A percentile compares a stretch with the other conserved stretches of the same genome.
phyloP scores from a whole-genome alignment of 2,797 vertebrate genomes.

The Acanthornis magna region DNA sequence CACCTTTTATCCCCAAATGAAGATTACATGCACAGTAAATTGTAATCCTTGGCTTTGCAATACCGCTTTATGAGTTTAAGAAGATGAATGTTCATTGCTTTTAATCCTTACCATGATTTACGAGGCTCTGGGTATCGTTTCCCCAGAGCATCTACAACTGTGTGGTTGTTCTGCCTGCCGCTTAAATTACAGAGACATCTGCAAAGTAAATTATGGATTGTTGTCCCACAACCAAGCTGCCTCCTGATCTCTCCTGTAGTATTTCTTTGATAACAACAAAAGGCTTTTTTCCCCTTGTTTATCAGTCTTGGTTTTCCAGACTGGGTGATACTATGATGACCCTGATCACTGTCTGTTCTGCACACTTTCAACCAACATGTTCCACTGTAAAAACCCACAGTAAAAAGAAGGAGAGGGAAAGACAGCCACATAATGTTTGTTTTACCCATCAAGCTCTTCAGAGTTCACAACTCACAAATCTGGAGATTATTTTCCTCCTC shows the following conservation, averaged over 20 bases:
- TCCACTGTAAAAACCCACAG: neutral
- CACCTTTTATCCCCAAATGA: slow-evolving; percentile 70
- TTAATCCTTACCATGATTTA: slow-evolving; percentile 87
- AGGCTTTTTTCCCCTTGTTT: neutral
- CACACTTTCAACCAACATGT: neutral
- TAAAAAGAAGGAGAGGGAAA: neutral
- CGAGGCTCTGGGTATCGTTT: slow-evolving; percentile 65
- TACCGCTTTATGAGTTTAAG: slow-evolving; percentile 78
- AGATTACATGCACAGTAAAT: slow-evolving; percentile 70
- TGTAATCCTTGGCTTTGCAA: slow-evolving; percentile 82
- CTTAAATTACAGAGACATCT: slow-evolving; percentile 75
- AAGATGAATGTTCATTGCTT: slow-evolving; percentile 87
- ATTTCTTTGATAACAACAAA: slow-evolving; percentile 40
- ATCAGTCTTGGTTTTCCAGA: slow-evolving; percentile 24
- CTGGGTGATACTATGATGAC: neutral
- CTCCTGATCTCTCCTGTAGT: slow-evolving; percentile 71
- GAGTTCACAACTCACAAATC: neutral
- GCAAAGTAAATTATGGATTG: slow-evolving; percentile 74
- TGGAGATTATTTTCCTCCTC: neutral
- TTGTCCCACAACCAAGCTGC: slow-evolving; percentile 64
- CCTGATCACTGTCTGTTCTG: neutral
- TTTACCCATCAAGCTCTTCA: neutral
- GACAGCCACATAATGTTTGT: neutral
- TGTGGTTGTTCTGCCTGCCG: slow-evolving; percentile 62
- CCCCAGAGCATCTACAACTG: slow-evolving; percentile 70